Conservation (phyloP, 1,140 invertebrate species). For the Psix sp. region DNA sequence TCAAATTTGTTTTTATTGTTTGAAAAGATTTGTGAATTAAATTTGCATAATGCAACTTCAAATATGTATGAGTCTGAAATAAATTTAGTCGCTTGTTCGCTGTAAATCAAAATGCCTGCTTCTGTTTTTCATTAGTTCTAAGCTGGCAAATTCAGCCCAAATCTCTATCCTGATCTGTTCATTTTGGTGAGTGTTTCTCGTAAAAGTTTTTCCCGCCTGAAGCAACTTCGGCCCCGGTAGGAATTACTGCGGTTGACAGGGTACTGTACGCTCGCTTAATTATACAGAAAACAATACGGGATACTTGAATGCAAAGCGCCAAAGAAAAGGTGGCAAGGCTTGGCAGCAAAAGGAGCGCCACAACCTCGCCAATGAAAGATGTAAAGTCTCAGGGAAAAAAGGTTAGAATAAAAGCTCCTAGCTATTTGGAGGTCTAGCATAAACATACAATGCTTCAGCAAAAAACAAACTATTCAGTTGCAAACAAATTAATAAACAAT, state of each 20-base stretch:
- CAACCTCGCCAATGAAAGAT: slow-evolving; percentile 30
- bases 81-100: slow-evolving; percentile 45
- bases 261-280: slow-evolving; percentile 62
- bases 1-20: too few relatives aligned
- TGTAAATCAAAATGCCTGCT: slow-evolving; percentile 52
- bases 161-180: slow-evolving; percentile 56
- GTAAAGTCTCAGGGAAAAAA: slow-evolving; percentile 17
- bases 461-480: too few relatives aligned
- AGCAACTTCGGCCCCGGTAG: slow-evolving; percentile 61
- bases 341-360: slow-evolving; percentile 39
- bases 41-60: not conserved
- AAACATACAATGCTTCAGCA: too few relatives aligned
- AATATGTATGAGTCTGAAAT: slow-evolving; percentile 49
- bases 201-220: slow-evolving; percentile 61
- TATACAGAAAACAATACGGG: slow-evolving; percentile 67
- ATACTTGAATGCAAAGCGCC: slow-evolving; percentile 57
- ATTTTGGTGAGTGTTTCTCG: slow-evolving; percentile 57
- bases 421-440: too few relatives aligned
- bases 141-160: slow-evolving; percentile 43
- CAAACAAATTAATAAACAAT: too few relatives aligned
- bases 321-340: slow-evolving; percentile 43
- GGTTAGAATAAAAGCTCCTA: too few relatives aligned
- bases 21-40: too few relatives aligned
- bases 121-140: slow-evolving; percentile 30
- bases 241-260: slow-evolving; percentile 66